phyloP scores from a whole-genome alignment of 2,113 vertebrate genomes.

The human region DNA sequence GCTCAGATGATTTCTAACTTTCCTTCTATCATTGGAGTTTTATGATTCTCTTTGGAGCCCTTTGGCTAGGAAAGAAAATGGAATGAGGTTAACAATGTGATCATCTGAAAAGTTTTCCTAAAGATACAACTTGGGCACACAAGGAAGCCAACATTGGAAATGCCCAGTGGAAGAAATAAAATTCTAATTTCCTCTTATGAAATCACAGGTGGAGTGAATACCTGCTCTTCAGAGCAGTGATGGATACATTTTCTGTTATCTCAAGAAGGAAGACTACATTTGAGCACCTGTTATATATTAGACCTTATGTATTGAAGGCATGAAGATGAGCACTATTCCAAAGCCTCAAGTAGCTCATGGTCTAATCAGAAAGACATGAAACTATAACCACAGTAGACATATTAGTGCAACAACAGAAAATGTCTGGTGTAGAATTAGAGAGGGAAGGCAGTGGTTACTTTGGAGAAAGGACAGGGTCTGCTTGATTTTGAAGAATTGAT shows the following conservation, averaged over 20 bases:
- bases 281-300: background rate
- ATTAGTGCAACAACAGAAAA: background rate
- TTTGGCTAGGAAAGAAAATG: constrained; percentile 39
- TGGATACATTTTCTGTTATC: background rate
- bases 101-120: constrained; percentile 19
- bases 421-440: background rate
- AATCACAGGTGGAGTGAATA: background rate
- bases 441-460: background rate
- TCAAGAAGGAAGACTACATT: background rate
- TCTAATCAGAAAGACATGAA: background rate
- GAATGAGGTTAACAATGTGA: background rate
- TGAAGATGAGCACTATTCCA: rapidly evolving
- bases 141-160: background rate
- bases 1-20: background rate
- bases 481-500: background rate
- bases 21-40: constrained; percentile 10
- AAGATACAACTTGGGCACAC: constrained; percentile 11
- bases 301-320: background rate
- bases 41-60: constrained; percentile 31
- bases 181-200: background rate
- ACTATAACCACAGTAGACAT: background rate
- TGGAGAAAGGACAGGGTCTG: background rate
- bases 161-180: background rate
- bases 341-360: background rate
- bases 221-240: background rate